These are phyloP conservation scores for Myotis davidii DNA, from an alignment of 2,113 vertebrate genomes.

Conservation along the genomic window DNA sequence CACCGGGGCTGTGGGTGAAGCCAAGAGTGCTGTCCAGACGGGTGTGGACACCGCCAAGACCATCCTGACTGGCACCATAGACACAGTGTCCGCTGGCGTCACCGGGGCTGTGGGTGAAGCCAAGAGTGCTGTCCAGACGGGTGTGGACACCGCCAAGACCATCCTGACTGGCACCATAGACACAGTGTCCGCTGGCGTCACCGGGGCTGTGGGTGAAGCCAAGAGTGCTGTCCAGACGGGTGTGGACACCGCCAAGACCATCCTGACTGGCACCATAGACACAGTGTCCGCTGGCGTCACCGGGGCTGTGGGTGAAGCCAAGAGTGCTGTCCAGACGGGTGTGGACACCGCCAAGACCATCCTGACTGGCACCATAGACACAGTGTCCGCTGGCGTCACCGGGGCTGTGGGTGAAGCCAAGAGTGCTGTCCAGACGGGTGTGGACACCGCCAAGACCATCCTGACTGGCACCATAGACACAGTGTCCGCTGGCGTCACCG, in stretches of 20 bases:
- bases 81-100: neutral
- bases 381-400: too few species aligned
- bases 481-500: neutral
- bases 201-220: fast-evolving
- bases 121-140: fast-evolving
- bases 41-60: neutral
- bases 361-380: too few species aligned
- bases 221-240: fast-evolving
- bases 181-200: fast-evolving
- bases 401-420: too few species aligned
- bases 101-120: neutral
- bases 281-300: too few species aligned
- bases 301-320: too few species aligned
- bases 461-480: neutral
- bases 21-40: fast-evolving
- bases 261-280: too few species aligned
- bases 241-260: too few species aligned
- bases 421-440: too few species aligned
- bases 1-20: fast-evolving
- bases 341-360: too few species aligned
- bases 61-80: neutral
- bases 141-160: neutral
- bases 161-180: neutral
- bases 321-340: neutral
- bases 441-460: too few species aligned